Evolutionary conservation across 1,140 invertebrate species (phyloP), one percentile per base, ranked within the genome.

Genomic region (Eriosoma lanigerum): DNA sequence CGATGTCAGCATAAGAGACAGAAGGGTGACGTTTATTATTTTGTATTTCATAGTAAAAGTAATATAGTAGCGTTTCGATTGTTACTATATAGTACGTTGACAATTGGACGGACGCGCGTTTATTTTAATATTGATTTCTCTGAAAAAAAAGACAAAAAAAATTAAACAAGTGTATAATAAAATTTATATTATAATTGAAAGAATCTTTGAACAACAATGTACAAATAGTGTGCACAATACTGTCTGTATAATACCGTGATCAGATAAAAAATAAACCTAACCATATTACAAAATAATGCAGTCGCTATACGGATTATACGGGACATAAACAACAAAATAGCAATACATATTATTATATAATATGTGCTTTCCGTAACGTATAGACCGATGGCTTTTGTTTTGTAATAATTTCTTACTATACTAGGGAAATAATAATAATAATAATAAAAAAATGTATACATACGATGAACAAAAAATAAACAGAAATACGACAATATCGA

Each of bases 1-100:
- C 68, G 68, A 72, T 50, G 68, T 72, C 68, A 72, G 15, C 68
- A 46, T 8, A 52, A 50, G 17, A 26, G 68, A 72, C 46, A 72
- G 68, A 72, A 72, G 13, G 68, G 68, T 72, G 68, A 72, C 68
- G 68, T 72, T 72, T 72, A 72, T 72, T 72, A 72, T 72, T 72
- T 29, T 32, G 46, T 21, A 52, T 72, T 72, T 72, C 68, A 50
- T 50, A 70, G 66, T 29, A 29, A 70, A 70, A 26, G 66, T 50
- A 50, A 70, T 70, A 46, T 66, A 66, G 44, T 10, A 70, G 19
- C 32, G 29, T n/a, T 21, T 10, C 66, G 66, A 15, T 9, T 48
- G 24, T 50, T 70, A n/a, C n/a, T n/a, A n/a, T n/a, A 17, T 12
- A 44, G 12, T n/a, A 24, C 21, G 3, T 17, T 72, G 68, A 72